Conservation (phyloP, 2,113 vertebrate genomes). For the Ondatra zibethicus region DNA sequence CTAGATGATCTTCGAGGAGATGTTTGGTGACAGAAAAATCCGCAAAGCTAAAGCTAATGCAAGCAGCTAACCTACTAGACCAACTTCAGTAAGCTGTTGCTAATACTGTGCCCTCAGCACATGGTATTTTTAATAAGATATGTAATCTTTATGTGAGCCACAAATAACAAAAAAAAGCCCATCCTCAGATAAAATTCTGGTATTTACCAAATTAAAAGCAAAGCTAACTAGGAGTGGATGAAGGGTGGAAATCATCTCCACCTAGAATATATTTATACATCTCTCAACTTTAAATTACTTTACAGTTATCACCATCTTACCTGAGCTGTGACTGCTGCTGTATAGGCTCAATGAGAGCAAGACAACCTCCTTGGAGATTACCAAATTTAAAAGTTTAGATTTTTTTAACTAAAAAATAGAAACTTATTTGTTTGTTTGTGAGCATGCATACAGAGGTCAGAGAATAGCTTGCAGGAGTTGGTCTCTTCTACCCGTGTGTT, state of each 20-base stretch:
- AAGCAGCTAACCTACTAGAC: background rate
- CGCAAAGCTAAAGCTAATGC: background rate
- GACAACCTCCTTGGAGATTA: background rate
- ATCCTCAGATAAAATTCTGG: background rate
- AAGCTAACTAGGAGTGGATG: background rate
- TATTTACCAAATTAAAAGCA: background rate
- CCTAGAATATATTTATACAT: background rate
- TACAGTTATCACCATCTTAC: background rate
- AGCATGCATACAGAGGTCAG: background rate
- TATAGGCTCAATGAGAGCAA: background rate
- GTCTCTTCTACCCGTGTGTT: no score
- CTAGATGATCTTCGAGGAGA: background rate
- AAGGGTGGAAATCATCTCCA: background rate
- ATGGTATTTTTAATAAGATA: conserved; percentile 12
- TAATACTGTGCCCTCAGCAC: background rate
- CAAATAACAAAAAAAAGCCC: background rate
- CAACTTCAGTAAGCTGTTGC: background rate
- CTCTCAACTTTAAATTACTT: conserved; percentile 10
- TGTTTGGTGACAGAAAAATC: background rate
- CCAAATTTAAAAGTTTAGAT: background rate
- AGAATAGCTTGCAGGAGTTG: background rate
- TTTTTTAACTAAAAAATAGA: background rate
- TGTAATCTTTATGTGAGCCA: background rate
- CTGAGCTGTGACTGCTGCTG: background rate
- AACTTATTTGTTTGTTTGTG: background rate